Evolutionary conservation across 2,888 invertebrate species (phyloP), one percentile per base, ranked within the genome.

Genomic region (Dioctria rufipes): DNA sequence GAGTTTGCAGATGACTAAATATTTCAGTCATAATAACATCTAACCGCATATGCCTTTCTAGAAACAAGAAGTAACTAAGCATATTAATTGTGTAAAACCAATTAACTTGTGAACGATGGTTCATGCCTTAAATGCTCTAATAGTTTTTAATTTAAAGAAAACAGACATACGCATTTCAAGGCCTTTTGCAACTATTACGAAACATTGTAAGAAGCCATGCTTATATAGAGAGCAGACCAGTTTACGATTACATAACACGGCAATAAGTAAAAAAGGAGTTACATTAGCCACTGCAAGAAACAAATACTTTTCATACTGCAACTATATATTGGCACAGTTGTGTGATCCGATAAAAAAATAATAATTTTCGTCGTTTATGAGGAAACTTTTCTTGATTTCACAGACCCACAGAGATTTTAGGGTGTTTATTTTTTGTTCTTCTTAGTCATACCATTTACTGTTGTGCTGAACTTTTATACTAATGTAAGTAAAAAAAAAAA

Each of bases 91-190:
- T 65, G 39, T 65, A 65, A 65, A 65, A 3, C 5, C 60, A 65
- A 65, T 65, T 40, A 65, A 9, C 13, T 40, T 6, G 40, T n/a
- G 39, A 39, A 40, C n/a, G 65, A 65, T 65, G 39, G 39, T 40
- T 37, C 40, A 37, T 40, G 65, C 65, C 6, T 40, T 37, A 65
- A 65, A 65, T 65, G 65, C 65, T 65, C 65, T 65, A 65, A 65
- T 65, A 39, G 40, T 65, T 37, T 65, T 40, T 40, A 13, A 40
- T n/a, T 37, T 39, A 9, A 65, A 39, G 13, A 40, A 4, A 65
- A 37, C 9, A 65, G 5, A 8, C 8, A 39, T 5, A n/a, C 4
- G 40, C 65, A 39, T 40, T 39, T 65, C 65, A 65, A 65, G 65
- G 65, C 5, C 65, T 40, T 40, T 40, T 39, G 65, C 6, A 40